Percentiles rank a stretch among this genome's conserved stretches.
phyloP scores from a whole-genome alignment of 1,140 invertebrate genomes.

The Meloidogyne floridensis region DNA sequence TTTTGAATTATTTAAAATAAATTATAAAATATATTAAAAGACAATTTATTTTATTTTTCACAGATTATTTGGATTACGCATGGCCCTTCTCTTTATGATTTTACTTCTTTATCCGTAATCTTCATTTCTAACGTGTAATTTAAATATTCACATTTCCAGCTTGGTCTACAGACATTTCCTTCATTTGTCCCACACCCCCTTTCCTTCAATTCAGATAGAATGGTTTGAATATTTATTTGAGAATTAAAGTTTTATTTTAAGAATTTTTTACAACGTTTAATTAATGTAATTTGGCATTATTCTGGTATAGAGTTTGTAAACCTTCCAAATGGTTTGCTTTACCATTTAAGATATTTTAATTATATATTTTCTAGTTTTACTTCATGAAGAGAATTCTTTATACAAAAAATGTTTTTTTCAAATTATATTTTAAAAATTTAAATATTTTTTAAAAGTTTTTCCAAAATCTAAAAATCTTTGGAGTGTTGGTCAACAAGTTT shows the following conservation, averaged over 20 bases:
- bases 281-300: slow-evolving; percentile 63
- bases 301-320: slow-evolving; percentile 62
- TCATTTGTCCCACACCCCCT: slow-evolving; percentile 63
- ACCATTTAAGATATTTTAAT: not conserved
- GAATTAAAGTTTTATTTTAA: not conserved
- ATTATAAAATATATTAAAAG: too few relatives aligned
- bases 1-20: too few relatives aligned
- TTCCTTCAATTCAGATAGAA: slow-evolving; percentile 56
- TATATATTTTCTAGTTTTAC: slow-evolving; percentile 1
- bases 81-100: slow-evolving; percentile 65
- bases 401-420: slow-evolving; percentile 8
- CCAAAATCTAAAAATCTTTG: slow-evolving; percentile 50
- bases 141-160: slow-evolving; percentile 17
- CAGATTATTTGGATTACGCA: slow-evolving; percentile 64
- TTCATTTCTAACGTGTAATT: not conserved
- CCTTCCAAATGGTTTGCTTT: slow-evolving; percentile 57
- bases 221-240: slow-evolving; percentile 25
- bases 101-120: slow-evolving; percentile 45
- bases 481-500: slow-evolving; percentile 46
- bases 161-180: slow-evolving; percentile 60
- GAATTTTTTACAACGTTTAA: slow-evolving; percentile 48
- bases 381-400: slow-evolving; percentile 56
- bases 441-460: not conserved
- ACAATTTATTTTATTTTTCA: not conserved
- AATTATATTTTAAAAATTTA: not conserved